phyloP scores from a whole-genome alignment of 92 coral and sea anemone genomes.

The Palythoa grandiflora region DNA sequence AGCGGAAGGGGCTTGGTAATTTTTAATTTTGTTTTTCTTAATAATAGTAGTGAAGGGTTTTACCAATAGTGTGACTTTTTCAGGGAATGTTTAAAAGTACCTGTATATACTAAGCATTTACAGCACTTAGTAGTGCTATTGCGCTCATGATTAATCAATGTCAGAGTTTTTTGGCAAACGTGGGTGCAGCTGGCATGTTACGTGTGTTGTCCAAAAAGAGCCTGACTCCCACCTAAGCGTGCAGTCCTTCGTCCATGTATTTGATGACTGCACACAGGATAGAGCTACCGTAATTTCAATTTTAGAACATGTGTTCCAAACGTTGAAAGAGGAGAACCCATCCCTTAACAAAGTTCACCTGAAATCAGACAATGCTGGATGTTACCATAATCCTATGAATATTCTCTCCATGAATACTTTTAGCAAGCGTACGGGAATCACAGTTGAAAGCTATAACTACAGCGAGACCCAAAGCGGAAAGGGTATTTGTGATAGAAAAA shows the following conservation, averaged over 20 bases:
- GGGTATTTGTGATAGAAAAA: conserved; percentile 47
- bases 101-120: background rate
- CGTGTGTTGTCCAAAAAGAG: too few relatives aligned
- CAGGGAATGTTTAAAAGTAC: background rate
- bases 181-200: too few relatives aligned
- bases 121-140: background rate
- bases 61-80: background rate
- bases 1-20: background rate
- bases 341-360: conserved; percentile 28
- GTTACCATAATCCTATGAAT: conserved; percentile 27
- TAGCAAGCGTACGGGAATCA: conserved; percentile 39
- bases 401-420: conserved; percentile 16
- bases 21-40: background rate
- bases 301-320: too few relatives aligned
- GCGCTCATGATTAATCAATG: background rate
- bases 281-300: conserved; percentile 36
- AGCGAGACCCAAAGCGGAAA: conserved; percentile 44
- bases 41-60: background rate
- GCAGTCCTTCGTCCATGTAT: background rate
- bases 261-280: conserved; percentile 11
- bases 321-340: too few relatives aligned
- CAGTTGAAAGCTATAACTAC: conserved; percentile 20
- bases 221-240: too few relatives aligned
- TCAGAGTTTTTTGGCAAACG: too few relatives aligned
- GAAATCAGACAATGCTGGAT: conserved; percentile 50